phyloP scores from a whole-genome alignment of 2,113 vertebrate genomes.

The Cyanocitta stelleri region DNA sequence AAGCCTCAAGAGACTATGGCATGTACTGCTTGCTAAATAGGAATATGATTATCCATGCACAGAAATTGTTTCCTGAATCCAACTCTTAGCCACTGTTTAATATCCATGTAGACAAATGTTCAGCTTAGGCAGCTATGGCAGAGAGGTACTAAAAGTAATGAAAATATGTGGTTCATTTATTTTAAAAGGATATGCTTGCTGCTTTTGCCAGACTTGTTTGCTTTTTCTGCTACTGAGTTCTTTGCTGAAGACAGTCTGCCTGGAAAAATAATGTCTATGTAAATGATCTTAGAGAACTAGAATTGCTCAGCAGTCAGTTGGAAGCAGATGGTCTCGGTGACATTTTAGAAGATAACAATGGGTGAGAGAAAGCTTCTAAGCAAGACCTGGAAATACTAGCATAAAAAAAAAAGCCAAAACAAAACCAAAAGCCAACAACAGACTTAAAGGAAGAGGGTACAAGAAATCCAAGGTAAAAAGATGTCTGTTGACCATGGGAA shows the following conservation, averaged over 20 bases:
- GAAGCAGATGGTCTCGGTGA: neutral
- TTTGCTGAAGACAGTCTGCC: neutral
- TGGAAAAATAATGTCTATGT: neutral
- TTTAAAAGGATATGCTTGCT: neutral
- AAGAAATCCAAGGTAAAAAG: neutral
- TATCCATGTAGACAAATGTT: neutral
- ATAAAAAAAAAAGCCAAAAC: neutral
- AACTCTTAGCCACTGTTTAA: neutral
- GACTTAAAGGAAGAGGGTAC: neutral
- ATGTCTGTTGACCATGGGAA: neutral
- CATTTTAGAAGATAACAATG: neutral
- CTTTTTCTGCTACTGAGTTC: neutral
- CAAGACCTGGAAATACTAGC: neutral
- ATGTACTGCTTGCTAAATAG: neutral
- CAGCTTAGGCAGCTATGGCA: neutral
- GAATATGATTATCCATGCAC: neutral
- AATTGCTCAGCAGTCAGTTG: neutral
- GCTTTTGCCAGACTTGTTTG: neutral
- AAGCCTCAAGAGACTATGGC: neutral
- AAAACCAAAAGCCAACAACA: neutral
- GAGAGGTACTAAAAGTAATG: neutral
- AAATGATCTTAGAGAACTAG: neutral
- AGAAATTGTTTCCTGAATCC: neutral
- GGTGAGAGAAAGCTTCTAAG: neutral
- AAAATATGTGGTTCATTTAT: neutral